A percentile compares a stretch with the other conserved stretches of the same genome.
These are phyloP conservation scores for Neopelma chrysocephalum DNA, from an alignment of 2,797 vertebrate genomes.

Conservation along the genomic window DNA sequence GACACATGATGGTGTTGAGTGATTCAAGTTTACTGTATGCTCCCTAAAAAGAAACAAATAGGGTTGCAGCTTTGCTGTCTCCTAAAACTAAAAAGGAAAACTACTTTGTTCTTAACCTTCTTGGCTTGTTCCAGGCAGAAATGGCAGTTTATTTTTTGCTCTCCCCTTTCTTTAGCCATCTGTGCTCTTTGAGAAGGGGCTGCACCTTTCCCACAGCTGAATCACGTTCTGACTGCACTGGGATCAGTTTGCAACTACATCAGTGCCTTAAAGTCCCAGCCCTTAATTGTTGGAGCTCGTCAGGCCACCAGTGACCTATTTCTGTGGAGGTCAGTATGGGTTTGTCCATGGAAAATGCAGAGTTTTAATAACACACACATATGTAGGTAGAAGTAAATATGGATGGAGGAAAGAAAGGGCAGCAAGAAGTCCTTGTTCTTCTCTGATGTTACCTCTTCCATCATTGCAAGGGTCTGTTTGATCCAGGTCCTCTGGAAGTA, in stretches of 20 bases:
- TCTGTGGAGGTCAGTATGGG: not conserved
- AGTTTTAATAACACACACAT: not conserved
- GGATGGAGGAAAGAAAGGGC: not conserved
- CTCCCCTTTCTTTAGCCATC: not conserved
- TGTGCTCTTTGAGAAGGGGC: not conserved
- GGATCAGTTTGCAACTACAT: not conserved
- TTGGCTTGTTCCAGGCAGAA: not conserved
- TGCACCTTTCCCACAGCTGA: not conserved
- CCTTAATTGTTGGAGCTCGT: not conserved
- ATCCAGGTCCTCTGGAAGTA: not conserved
- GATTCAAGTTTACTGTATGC: not conserved
- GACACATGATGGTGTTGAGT: not conserved
- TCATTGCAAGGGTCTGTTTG: not conserved
- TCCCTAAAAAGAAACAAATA: not conserved
- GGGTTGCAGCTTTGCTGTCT: not conserved
- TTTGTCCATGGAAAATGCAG: not conserved
- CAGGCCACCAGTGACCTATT: not conserved
- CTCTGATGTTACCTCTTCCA: not conserved
- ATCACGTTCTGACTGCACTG: fast-evolving
- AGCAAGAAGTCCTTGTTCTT: not conserved
- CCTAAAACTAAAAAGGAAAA: not conserved
- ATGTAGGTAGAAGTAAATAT: not conserved
- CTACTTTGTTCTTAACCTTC: not conserved
- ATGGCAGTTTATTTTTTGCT: not conserved
- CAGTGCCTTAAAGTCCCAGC: not conserved